Base-by-base conservation (phyloP, 2,888 invertebrate genomes). In the Cheilosia soror region DNA sequence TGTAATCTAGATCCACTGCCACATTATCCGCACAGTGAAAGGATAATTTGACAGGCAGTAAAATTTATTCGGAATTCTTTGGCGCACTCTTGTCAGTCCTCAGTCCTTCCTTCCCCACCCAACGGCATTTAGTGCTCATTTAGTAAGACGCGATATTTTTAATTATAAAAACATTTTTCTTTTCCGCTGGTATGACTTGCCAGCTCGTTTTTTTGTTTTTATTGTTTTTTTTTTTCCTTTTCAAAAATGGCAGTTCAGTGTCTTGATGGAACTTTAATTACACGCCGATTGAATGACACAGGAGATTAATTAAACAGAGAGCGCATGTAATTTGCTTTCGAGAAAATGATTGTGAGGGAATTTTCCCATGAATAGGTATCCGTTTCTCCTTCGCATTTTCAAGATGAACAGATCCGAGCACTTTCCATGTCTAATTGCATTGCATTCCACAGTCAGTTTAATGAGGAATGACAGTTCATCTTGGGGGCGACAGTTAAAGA, bases 181-280 rank as follows among this genome's bases (percentile, higher is more conserved):
- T 76, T 60, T 66, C 37, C 60, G 37, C 47, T 42, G 63, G 47
- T 75, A 71, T 58, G 65, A 84, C 15, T 49, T 63, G 76, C 58
- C 75, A 62, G 75, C 62, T 76, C 62, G 63, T 29, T 65, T 44
- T 44, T 9, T 49, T 44, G 68, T 68, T 40, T 53, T 2, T 20
- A 20, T 20, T 51, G 47, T 75, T 69, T 25, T 37, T 75, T 69
- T 25, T 37, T 44, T 13, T 57, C n/a, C 15, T 75, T 75, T 47
- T 57, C 49, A 80, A 83, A 84, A 80, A 85, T 80, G 85, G 72
- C 85, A 85, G 55, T 71, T 58, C 27, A 37, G 40, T 72, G 51
- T 72, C 81, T 85, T 88, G 88, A 89, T 89, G 88, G 87, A 78
- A 87, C 87, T 88, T 88, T 89, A 89, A 89, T 89, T 89, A 88